Percentiles rank a stretch among this genome's conserved stretches.
These are phyloP conservation scores for Lithophane semibrunnea DNA, from an alignment of 2,888 invertebrate genomes.

Conservation along the genomic window DNA sequence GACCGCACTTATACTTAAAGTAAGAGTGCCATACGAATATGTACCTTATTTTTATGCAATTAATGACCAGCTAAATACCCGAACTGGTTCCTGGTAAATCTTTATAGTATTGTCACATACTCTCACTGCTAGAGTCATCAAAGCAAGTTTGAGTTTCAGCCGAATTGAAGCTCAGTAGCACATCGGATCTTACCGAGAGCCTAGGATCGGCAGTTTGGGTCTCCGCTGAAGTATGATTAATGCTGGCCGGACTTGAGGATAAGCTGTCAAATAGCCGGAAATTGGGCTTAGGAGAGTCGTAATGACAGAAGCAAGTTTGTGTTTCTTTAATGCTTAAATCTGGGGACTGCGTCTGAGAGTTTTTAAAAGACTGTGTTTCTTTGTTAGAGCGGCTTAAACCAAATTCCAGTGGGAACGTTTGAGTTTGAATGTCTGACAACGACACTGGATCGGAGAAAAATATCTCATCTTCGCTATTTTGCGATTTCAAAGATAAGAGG, in stretches of 20 bases:
- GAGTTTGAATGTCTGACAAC: slow-evolving; percentile 85
- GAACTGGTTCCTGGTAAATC: background rate
- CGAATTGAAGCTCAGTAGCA: slow-evolving; percentile 77
- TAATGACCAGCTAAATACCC: background rate
- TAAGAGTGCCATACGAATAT: background rate
- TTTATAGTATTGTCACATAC: slow-evolving; percentile 68
- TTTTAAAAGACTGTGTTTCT: slow-evolving; percentile 74
- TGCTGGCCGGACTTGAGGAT: slow-evolving; percentile 74
- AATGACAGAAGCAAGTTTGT: slow-evolving; percentile 82
- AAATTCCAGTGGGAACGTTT: slow-evolving; percentile 84
- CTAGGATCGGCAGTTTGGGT: slow-evolving; percentile 79
- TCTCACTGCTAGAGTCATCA: slow-evolving; percentile 70
- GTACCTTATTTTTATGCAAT: background rate
- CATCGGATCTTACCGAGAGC: slow-evolving; percentile 72
- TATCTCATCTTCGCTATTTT: slow-evolving; percentile 82
- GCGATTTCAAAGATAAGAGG: slow-evolving; percentile 79
- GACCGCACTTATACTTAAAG: background rate
- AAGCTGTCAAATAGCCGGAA: slow-evolving; percentile 77
- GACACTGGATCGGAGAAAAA: slow-evolving; percentile 83
- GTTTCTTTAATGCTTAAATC: slow-evolving; percentile 85
- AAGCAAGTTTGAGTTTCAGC: slow-evolving; percentile 84
- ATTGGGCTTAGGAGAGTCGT: slow-evolving; percentile 76
- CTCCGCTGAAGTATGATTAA: slow-evolving; percentile 79
- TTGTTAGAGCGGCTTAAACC: slow-evolving; percentile 80
- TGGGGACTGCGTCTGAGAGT: slow-evolving; percentile 77